Evolutionary conservation across 2,888 invertebrate genomes (phyloP), one percentile per base, ranked within the genome.

Genomic region (Folsomia manolachei): DNA sequence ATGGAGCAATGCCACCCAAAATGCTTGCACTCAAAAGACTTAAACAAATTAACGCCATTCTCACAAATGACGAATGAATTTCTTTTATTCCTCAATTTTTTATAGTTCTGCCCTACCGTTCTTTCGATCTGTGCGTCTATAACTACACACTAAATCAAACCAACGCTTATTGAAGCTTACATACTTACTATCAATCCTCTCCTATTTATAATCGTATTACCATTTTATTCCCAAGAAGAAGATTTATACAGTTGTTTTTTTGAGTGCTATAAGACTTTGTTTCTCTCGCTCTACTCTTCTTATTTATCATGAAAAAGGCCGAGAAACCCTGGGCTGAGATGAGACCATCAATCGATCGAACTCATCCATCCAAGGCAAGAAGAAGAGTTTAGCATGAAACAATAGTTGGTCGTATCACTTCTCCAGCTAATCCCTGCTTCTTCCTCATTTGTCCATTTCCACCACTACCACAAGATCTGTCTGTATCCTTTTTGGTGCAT

Each of bases 41-140:
- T 78, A 78, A 79, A 78, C 78, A 80, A 81, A 81, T 81, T 81
- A 80, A 80, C 79, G 78, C 78, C 76, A 79, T 81, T 79, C 79
- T 75, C 74, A 75, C 75, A 81, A 18, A 56, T 81, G 81, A 81
- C 81, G 81, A 81, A 75, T 80, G 79, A 78, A 79, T 78, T 81
- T 77, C 74, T 78, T 75, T 67, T 67, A 56, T 56, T 67, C 60
- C 67, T 25, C 2, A 24, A 67, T 67, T 67, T 67, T 67, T 67
- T 67, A 67, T 67, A 66, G 24, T 51, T n/a, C 24, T 66, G n/a
- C 24, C 65, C 27, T 39, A 39, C 52, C 67, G 24, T 24, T 64
- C 21, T 56, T 63, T 27, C 19, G 27, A 19, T 62, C 27, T 69
- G 24, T 66, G 25, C 52, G 61, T 71, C 67, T 65, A 60, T 60